Base-by-base conservation (phyloP, 2,888 invertebrate genomes). In the Yponomeuta malinellus region DNA sequence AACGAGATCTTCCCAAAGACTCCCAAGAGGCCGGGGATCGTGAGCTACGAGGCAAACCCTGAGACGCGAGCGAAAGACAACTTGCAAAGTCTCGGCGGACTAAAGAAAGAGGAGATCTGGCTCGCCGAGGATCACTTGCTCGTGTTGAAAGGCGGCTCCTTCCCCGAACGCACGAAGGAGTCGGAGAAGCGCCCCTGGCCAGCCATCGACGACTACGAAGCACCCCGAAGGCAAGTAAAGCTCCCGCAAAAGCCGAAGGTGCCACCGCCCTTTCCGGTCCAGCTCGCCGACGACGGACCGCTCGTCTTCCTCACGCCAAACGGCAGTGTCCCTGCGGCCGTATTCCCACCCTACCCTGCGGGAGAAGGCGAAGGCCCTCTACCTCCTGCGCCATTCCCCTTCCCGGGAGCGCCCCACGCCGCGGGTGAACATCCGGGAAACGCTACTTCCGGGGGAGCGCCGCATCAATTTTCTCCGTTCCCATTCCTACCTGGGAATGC, bases 181-280 rank as follows among this genome's bases (percentile, higher is more conserved):
- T 84, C 85, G 74, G 86, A 89, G 73, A 83, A 81, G 71, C 88
- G 86, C 74, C 89, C 90, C 76, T 97, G 97, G 97, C 94, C 95
- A 70, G 95, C 97, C 33, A 96, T 97, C 76, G 97, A 97, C 83
- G 94, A 95, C 83, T 97, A 96, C 86, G 93, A 95, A 85, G 97
- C 97, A 75, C 97, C 97, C 43, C 93, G 94, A 80, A 94, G 97
- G 79, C 97, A 96, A 88, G 96, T 97, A 82, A 97, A 96, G 88
- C 94, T 97, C 79, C 97, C 97, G 66, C 88, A 94, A 70, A 95
- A 95, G 86, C 97, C 97, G 10, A 95, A 95, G 87, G 95, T 97
- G 79, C 97, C 97, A 88, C 97, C 97, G 93, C 97, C 97, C 92
- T 97, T 97, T 95, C 97, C 97, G 84, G 95, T 97, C 89, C 97